These are phyloP conservation scores for Ryuthela nishihirai DNA, from an alignment of 2,888 invertebrate genomes.

Conservation along the genomic window DNA sequence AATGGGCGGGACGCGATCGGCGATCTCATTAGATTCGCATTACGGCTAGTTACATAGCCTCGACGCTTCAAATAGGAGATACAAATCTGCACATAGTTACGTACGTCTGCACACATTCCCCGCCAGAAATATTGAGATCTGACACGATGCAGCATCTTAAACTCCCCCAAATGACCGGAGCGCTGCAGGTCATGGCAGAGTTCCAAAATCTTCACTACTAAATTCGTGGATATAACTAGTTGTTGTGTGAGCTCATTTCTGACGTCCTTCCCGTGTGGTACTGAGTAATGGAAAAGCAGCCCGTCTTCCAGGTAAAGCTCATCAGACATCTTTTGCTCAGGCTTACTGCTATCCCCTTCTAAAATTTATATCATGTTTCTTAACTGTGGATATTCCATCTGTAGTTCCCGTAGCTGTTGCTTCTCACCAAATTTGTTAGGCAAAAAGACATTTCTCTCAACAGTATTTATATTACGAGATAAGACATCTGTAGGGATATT, in stretches of 20 bases:
- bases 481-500: constrained; percentile 2
- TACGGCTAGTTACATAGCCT: neutral
- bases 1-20: neutral
- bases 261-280: no score
- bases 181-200: constrained; percentile 22
- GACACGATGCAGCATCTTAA: constrained; percentile 25
- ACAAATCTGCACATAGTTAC: constrained; percentile 30
- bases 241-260: neutral
- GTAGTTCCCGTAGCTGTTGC: no score
- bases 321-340: no score
- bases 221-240: neutral
- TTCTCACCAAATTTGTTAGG: no score
- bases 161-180: constrained; percentile 37
- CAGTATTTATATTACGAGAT: neutral
- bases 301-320: no score
- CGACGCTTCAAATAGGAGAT: constrained; percentile 31
- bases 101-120: constrained; percentile 20
- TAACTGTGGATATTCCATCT: no score
- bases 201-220: neutral
- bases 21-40: neutral
- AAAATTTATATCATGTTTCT: no score
- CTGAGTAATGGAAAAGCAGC: no score
- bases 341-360: no score
- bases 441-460: no score
- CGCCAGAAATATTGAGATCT: constrained; percentile 38